Base-by-base conservation (phyloP, 2,888 invertebrate species). In the Tetropium fuscum region DNA sequence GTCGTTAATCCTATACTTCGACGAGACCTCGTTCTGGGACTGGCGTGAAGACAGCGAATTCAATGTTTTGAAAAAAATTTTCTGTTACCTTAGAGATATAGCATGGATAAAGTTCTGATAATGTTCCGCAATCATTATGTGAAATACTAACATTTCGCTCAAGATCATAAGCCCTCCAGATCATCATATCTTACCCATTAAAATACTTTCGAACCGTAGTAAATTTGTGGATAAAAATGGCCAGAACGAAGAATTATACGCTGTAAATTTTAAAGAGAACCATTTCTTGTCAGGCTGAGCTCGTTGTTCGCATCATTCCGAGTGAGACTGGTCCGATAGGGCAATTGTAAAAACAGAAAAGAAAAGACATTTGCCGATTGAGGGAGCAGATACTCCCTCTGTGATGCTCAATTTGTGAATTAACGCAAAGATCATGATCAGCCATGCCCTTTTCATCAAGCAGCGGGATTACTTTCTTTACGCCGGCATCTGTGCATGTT, bases 371-470 rank as follows among this genome's bases (percentile, higher is more conserved):
- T 34, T 20, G 27, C 61, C 58, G 64, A 64, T 61, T 64, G 64
- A 58, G 61, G 27, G 61, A 36, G 22, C 48, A 48, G 48, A 48
- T 48, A 48, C 48, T 15, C 44, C 13, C 13, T 13, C 40, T 53
- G 40, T 55, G 57, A 60, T 57, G 60, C 60, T 63, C 60, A 63
- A 60, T 60, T 63, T 53, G 55, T 32, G 63, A 53, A 60, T 63
- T 63, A 60, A 59, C 57, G 57, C 51, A 36, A 53, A 19, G 62
- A 58, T 55, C 58, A 54, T 58, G 56, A 53, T 47, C 53, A 16
- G 27, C 25, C 58, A 41, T 18, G 48, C 41, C 22, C 22, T 48
- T 56, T 56, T 16, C 48, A 36, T 51, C 51, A 51, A 48, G 48
- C 44, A 7, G 34, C 16, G 6, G 55, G 13, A 49, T 36, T 34